Evolutionary conservation across 2,888 invertebrate species (phyloP), one percentile per base, ranked within the genome.

Genomic region (Dicyrtomina minuta): DNA sequence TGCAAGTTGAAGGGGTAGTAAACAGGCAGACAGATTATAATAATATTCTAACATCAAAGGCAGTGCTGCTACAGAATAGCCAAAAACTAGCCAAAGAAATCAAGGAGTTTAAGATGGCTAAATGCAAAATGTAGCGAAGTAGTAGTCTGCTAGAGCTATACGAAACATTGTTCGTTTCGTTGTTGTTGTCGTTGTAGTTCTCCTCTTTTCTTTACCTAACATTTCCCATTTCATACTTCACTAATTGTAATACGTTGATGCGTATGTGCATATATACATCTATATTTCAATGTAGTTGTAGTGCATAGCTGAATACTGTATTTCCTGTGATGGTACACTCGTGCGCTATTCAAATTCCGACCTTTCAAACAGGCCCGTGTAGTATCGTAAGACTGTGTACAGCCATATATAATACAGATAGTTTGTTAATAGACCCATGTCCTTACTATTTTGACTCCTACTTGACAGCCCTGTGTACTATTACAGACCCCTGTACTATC

Each of bases 151-250:
- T 20, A 46, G 5, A 13, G 46, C 12, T 43, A 17, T 12, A 51
- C 51, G 10, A 13, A 17, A 17, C 51, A 10, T 51, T 22, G n/a
- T n/a, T 33, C 33, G 33, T 33, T 33, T 10, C 17, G 51, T 51
- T 17, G n/a, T 17, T 46, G 20, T 46, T 46, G 15, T 6, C 46
- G 20, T 17, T 17, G 15, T 46, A 46, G 33, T 33, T 33, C 46
- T 17, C 13, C 33, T 22, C 51, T 51, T 51, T 51, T 22, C 22
- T 51, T 51, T 51, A 17, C 46, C 15, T 4, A 46, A 51, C 51
- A 51, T 51, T 51, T 51, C 22, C 51, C 22, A n/a, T 51, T 51
- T 51, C 51, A 51, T 51, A 15, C 51, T 51, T 51, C 51, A 33
- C 33, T 33, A 33, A 33, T 33, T 33, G 33, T 33, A 33, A 33